Evolutionary conservation across 2,113 vertebrate genomes (phyloP), one percentile per base, ranked within the genome.

Genomic region (Pomatorhinus ruficollis): DNA sequence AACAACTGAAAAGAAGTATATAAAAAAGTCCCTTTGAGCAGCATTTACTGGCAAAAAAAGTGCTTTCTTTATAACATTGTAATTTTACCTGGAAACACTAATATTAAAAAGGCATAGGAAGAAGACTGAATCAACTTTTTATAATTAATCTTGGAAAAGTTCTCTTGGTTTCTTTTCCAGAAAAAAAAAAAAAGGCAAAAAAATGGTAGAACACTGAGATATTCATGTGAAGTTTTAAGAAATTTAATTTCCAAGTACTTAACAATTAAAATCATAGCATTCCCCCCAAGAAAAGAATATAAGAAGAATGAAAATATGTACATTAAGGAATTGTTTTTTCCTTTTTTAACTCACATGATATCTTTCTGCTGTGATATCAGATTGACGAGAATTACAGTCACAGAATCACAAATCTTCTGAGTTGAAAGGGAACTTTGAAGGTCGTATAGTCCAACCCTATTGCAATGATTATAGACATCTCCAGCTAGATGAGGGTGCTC

Each of bases 141-240:
- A 12, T 40, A 54, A 65, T 57, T 85, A 49, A 17, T 59, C 5
- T 40, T 21, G 7, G 8, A 83, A 83, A 65, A n/a, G 2, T 53
- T 92, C 4, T 53, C 5, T 54, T n/a, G 3, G 3, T 40, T 71
- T 54, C 4, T 63, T 72, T 80, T 42, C 5, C 10, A 40, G 5
- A 1, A 5, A 21, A 33, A n/a, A 39, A 22, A 10, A 14, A 8
- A 21, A 31, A 6, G 3, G 21, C 6, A 12, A 5, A 8, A 17
- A 28, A 30, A 24, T 3, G 1, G 56, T 12, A 30, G 14, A 74
- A 61, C 4, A 61, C 2, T 14, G 11, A 87, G 9, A 10, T 72
- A n/a, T 39, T 80, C 14, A 19, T 12, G 4, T 50, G 9, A 16
- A 84, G 42, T 20, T 40, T 89, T 31, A 77, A 81, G 25, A 50